phyloP scores from a whole-genome alignment of 2,888 invertebrate genomes.

The Kuschelorhynchus macadamiae region DNA sequence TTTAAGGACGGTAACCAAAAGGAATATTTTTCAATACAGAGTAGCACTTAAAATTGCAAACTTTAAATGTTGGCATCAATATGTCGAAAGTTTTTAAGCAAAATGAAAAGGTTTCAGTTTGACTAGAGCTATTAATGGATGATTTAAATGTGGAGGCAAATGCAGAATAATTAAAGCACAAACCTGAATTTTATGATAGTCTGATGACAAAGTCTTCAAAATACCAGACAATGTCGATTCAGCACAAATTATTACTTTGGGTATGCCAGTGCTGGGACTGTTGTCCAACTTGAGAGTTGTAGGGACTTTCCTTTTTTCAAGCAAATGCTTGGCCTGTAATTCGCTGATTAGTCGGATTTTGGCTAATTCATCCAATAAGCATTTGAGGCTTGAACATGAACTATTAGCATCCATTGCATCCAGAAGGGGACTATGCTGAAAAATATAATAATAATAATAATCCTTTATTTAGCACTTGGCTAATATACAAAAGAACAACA shows the following conservation, averaged over 20 bases:
- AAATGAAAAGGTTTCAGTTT: too few relatives aligned
- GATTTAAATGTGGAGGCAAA: too few relatives aligned
- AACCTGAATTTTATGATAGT: conserved; percentile 86
- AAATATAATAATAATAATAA: too few relatives aligned
- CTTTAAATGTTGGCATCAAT: too few relatives aligned
- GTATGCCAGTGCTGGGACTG: conserved; percentile 78
- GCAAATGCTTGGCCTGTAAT: conserved; percentile 80
- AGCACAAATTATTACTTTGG: conserved; percentile 85
- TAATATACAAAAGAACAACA: too few relatives aligned
- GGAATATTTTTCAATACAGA: too few relatives aligned
- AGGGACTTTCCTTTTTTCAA: conserved; percentile 71
- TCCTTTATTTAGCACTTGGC: too few relatives aligned
- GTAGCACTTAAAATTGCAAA: too few relatives aligned
- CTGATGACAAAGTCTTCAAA: conserved; percentile 90
- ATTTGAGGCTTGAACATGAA: conserved; percentile 89
- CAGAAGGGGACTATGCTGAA: conserved; percentile 83
- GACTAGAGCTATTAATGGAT: background rate
- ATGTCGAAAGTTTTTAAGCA: too few relatives aligned
- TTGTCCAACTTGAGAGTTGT: conserved; percentile 69
- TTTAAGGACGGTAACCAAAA: too few relatives aligned
- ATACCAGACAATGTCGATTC: conserved; percentile 92
- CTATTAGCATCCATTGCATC: conserved; percentile 88
- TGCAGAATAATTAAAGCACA: too few relatives aligned
- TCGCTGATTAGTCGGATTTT: conserved; percentile 86
- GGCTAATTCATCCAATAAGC: conserved; percentile 85